Percentiles rank a stretch among this genome's conserved stretches.
Evolutionary conservation across 2,888 invertebrate genomes (phyloP).

Genomic region (Alentia gelatinosa): DNA sequence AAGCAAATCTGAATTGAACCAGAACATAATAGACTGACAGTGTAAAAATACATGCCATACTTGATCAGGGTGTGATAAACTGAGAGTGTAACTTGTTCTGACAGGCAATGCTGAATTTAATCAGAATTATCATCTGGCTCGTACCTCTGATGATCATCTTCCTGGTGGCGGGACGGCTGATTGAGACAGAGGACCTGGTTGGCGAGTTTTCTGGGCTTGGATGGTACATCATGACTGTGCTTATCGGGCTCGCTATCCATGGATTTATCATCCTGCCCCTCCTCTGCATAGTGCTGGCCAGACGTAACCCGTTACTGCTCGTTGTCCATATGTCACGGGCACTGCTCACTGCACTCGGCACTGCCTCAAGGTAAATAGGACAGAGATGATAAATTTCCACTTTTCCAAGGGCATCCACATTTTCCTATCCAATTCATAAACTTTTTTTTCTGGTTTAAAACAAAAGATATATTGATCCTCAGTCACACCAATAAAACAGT

Average conservation of each 20-base stretch:
- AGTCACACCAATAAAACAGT: too few species aligned
- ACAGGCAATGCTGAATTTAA: slow-evolving; percentile 15
- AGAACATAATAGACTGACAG: too few species aligned
- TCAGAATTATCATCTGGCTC: slow-evolving; percentile 68
- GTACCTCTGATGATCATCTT: slow-evolving; percentile 76
- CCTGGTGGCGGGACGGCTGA: slow-evolving; percentile 88
- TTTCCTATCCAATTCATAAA: too few species aligned
- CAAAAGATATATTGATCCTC: too few species aligned
- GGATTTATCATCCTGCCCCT: slow-evolving; percentile 92
- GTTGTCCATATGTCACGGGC: slow-evolving; percentile 91
- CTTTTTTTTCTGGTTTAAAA: too few species aligned
- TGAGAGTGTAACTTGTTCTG: neutral
- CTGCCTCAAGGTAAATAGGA: slow-evolving; percentile 89
- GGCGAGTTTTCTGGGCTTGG: slow-evolving; percentile 81
- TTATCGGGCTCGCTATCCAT: slow-evolving; percentile 90
- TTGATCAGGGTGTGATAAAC: too few species aligned
- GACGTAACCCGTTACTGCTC: slow-evolving; percentile 92
- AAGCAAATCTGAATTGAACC: too few species aligned
- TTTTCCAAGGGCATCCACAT: too few species aligned
- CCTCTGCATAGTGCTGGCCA: slow-evolving; percentile 89
- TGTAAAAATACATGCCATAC: too few species aligned
- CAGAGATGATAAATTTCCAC: too few species aligned
- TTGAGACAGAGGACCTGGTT: slow-evolving; percentile 86
- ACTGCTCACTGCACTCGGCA: slow-evolving; percentile 92
- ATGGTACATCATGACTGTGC: slow-evolving; percentile 87